Evolutionary conservation across 2,888 invertebrate genomes (phyloP), one percentile per base, ranked within the genome.

Genomic region (Nymphalis polychloros): DNA sequence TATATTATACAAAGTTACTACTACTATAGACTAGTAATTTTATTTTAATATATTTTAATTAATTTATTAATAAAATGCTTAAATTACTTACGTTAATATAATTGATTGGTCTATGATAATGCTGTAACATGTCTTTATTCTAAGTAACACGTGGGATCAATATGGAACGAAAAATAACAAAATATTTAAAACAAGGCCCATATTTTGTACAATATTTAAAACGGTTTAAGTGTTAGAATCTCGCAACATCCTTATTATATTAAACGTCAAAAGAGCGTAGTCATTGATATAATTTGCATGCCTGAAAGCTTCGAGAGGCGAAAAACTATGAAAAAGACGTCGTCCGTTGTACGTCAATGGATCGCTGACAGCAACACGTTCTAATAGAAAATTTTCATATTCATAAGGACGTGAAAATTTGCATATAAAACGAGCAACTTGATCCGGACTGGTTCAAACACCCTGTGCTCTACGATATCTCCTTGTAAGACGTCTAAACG

Each of bases 361-460:
- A 86, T 81, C 83, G 90, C 90, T 91, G 92, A 90, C 89, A 86
- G 84, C 86, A 90, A 89, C 91, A 89, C 87, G 89, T 89, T 89
- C 89, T 92, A 90, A 92, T 92, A 92, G 91, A 92, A 92, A 92
- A 92, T 92, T 92, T 92, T 92, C 92, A 92, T 92, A 92, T 92
- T 92, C 92, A 92, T 92, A 92, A 92, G 90, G 87, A 89, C 88
- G 89, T 87, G 81, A 79, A 83, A 85, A 92, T 92, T 92, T 90
- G 87, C 92, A 92, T 92, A 91, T 89, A 92, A 92, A 92, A 92
- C 92, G 91, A 91, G 90, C 88, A 87, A 86, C 86, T 85, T 27
- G 79, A 71, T 61, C 79, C 80, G 71, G 78, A 81, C 78, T 78
- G 81, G 82, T 80, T 86, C 83, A 83, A 85, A 83, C 80, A 83